Base-by-base conservation (phyloP, 1,140 invertebrate genomes). In the Sitobion miscanthi region DNA sequence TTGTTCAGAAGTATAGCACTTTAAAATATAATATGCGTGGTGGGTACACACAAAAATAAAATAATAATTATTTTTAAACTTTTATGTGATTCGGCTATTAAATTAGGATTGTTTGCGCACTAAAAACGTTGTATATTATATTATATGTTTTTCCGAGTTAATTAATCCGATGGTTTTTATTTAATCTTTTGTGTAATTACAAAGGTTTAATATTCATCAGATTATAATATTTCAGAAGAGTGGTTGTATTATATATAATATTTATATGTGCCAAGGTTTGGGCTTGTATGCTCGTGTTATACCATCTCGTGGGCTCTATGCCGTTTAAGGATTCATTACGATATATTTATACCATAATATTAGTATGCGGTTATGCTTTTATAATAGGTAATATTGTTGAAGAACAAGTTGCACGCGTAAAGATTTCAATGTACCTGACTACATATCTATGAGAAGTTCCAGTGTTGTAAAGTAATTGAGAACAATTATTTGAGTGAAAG, bases 171-270 rank as follows among this genome's bases (percentile, higher is more conserved):
- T 9, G 2, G 9, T 90, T n/a, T 69, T 62, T 45, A 47, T 90
- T 30, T 90, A n/a, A 69, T 62, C 57, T 69, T 69, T 69, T 30
- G 38, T 45, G 30, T 90, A 90, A 90, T 90, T 90, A 90, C 89
- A 69, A 69, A 69, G 89, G 89, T 90, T 69, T 90, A 90, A 90
- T 69, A 57, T 90, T 45, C 14, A 25, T 45, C 42, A 30, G 89
- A 90, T 90, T 90, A 52, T 52, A 90, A 90, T 69, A 90, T 90
- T 25, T 90, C 57, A 47, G 30, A 69, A 25, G 30, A 90, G 42
- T 45, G 52, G 52, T 89, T 14, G 25, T 47, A 86, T 47, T 77
- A 17, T 21, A 52, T 52, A 52, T 52, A 52, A 54, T 54, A 23
- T 54, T 54, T 54, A 54, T n/a, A 89, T 11, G n/a, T 0, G 35